Evolutionary conservation across 2,888 invertebrate species (phyloP), one percentile per base, ranked within the genome.

Genomic region (Thera britannica): DNA sequence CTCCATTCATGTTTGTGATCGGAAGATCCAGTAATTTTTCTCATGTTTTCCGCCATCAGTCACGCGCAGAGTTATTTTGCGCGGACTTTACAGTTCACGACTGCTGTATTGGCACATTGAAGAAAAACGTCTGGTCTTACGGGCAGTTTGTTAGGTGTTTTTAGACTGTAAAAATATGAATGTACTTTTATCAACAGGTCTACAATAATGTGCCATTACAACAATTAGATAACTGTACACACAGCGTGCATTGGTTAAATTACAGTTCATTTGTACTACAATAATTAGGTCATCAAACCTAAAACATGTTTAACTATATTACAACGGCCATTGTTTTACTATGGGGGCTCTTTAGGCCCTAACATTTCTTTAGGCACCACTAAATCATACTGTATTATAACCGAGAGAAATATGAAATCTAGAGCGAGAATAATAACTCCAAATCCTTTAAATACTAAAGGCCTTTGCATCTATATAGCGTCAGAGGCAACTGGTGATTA

Each of bases 261-360:
- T 62, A 72, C 60, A 74, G 55, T 68, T 67, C 57, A 72, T 77
- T 77, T 77, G 77, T 77, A 77, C 77, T 77, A 77, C 0, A 77
- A 73, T 71, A 73, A 71, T 72, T 61, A 68, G 68, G 65, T 64
- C 57, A 63, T 71, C 67, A 67, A 70, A 58, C 62, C 55, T 66
- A 69, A 65, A 56, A 63, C 66, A 65, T 65, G 41, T 72, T 44
- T 62, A 9, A 68, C 74, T 80, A 82, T 87, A 86, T 82, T 86
- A 87, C 82, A 1, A 87, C 88, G 88, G 87, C 87, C 83, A 76
- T 83, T 65, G 72, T 69, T 77, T 76, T 82, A 82, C 60, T 61
- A 64, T 35, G 58, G 63, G 58, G 57, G 57, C 58, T 41, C 11
- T 48, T 41, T 2, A 58, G 60, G 60, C 64, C 56, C 48, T 35